Conservation (phyloP, 2,888 invertebrate genomes). For the Eumacrocentrus americanus region DNA sequence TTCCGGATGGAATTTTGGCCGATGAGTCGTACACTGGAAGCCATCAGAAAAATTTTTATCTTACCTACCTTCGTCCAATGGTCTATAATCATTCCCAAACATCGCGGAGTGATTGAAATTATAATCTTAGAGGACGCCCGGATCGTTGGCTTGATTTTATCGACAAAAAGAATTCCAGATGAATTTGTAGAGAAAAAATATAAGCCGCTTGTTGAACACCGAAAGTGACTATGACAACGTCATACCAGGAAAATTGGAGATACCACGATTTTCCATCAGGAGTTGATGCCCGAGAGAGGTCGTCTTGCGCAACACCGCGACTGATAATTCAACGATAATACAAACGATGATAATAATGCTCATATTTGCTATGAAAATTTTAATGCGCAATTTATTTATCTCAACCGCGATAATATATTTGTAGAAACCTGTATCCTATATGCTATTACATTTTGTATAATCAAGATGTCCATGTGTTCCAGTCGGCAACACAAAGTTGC, state of each 20-base stretch:
- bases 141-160: too few relatives aligned
- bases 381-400: slow-evolving; percentile 4
- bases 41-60: slow-evolving; percentile 11
- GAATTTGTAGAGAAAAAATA: too few relatives aligned
- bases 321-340: slow-evolving; percentile 13
- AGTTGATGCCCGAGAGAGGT: slow-evolving; percentile 4
- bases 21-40: slow-evolving; percentile 78
- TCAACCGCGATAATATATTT: background rate
- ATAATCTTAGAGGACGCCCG: too few relatives aligned
- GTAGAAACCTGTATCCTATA: background rate
- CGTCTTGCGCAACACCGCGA: background rate
- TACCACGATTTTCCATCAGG: background rate
- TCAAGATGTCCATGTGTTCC: too few relatives aligned
- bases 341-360: background rate
- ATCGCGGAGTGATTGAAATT: too few relatives aligned
- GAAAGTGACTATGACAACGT: background rate
- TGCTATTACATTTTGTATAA: too few relatives aligned
- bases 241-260: slow-evolving; percentile 2
- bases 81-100: too few relatives aligned
- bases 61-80: background rate
- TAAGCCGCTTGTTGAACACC: background rate
- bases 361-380: background rate
- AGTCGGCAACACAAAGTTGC: too few relatives aligned
- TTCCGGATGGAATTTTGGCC: slow-evolving; percentile 73
- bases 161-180: too few relatives aligned